Base-by-base conservation (phyloP, 2,113 vertebrate species). In the Solea senegalensis region DNA sequence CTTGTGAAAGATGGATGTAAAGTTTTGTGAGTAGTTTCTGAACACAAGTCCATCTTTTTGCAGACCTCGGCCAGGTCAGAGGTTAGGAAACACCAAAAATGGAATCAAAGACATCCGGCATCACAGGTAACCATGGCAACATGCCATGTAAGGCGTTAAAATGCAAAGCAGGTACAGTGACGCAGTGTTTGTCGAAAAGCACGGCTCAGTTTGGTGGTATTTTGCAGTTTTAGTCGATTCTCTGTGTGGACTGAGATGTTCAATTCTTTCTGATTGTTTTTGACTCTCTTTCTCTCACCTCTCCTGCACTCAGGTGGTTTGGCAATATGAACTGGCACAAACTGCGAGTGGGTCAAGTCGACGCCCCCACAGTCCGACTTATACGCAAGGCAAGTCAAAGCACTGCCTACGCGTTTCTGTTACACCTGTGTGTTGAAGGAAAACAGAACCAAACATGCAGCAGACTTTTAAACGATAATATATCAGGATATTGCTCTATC, bases 1-100 rank as follows among this genome's bases (percentile, higher is more conserved):
- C 11, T 2, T 13, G 26, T 67, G 9, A 8, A 49, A 50, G 21
- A 64, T 65, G 21, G 14, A 43, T 49, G 3, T 0, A 3, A 46
- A 51, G 34, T 34, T 4, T 46, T 72, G 6, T 55, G 13, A 8
- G 21, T 39, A 2, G 14, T 43, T 59, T 63, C n/a, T 50, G 3
- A 63, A 71, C 49, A 43, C 13, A 49, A 15, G 46, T n/a, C 16
- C 16, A 6, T 74, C 43, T 70, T 10, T 60, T 63, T 71, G 7
- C 86, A 95, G 95, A 80, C 89, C 90, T n/a, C 91, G 94, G 5
- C 94, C 94, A 0, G 93, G 95, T 52, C 94, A 94, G 81, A 89
- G 93, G 76, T 83, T 94, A 77, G 94, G 93, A 68, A 95, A 95
- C 77, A 94, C 92, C 34, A 95, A 94, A 85, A 94, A 93, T 1